These are phyloP conservation scores for Siniperca undulata DNA, from an alignment of 2,797 vertebrate genomes.

Conservation along the genomic window DNA sequence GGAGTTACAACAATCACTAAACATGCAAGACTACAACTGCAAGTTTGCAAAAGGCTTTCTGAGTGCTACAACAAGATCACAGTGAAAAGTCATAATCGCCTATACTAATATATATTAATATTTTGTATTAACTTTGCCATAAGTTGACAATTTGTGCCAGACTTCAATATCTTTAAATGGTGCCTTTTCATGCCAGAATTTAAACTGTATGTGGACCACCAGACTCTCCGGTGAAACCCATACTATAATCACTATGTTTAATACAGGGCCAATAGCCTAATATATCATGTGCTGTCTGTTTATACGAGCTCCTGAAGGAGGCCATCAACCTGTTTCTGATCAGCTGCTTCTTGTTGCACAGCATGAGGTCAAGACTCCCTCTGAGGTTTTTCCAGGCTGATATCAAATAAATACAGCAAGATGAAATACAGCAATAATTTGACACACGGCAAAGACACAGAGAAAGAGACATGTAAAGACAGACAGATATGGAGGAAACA, in stretches of 20 bases:
- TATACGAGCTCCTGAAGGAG: constrained; percentile 18
- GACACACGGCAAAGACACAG: neutral
- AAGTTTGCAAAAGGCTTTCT: neutral
- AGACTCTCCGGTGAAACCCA: neutral
- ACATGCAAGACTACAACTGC: neutral
- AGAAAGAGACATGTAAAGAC: constrained; percentile 13
- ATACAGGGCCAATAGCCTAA: neutral
- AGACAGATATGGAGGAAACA: constrained; percentile 16
- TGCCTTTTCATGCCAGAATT: neutral
- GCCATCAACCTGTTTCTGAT: constrained; percentile 35
- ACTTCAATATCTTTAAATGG: neutral
- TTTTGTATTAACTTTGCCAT: neutral
- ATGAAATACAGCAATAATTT: neutral
- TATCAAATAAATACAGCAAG: neutral
- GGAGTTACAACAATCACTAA: constrained; percentile 9
- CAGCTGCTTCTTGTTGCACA: constrained; percentile 20
- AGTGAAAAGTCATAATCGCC: neutral
- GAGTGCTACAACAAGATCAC: neutral
- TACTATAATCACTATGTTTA: constrained; percentile 18
- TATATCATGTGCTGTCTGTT: constrained; percentile 15
- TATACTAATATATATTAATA: neutral
- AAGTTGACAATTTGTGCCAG: neutral
- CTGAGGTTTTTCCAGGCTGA: neutral
- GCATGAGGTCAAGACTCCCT: constrained; percentile 1
- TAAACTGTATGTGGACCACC: neutral